Conservation (phyloP, 2,888 invertebrate species). For the Euclidia mi region DNA sequence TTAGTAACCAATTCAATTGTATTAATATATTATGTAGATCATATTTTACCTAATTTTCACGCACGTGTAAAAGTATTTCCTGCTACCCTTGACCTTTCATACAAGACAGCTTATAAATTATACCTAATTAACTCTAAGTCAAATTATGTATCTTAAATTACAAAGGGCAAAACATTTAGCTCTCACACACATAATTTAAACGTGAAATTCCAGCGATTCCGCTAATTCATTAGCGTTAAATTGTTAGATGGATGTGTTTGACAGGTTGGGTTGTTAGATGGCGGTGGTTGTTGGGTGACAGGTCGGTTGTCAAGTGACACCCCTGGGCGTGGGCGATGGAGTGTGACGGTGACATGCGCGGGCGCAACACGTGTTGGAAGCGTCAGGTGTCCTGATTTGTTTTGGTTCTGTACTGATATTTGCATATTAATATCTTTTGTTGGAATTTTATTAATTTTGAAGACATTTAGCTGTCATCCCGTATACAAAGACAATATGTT, state of each 20-base stretch:
- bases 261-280: slow-evolving; percentile 75
- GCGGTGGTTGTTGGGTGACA: slow-evolving; percentile 66
- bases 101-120: no score
- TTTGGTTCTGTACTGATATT: slow-evolving; percentile 13
- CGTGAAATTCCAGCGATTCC: slow-evolving; percentile 63
- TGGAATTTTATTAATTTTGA: neutral
- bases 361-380: slow-evolving; percentile 47
- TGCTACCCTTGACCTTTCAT: neutral
- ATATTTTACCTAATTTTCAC: no score
- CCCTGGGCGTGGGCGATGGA: slow-evolving; percentile 54
- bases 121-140: neutral
- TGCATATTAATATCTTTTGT: neutral
- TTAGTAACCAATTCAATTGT: no score
- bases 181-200: neutral
- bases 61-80: no score
- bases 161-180: neutral
- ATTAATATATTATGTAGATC: no score
- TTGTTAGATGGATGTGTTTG: slow-evolving; percentile 62
- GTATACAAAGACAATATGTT: no score
- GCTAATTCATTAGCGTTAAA: slow-evolving; percentile 84
- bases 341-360: slow-evolving; percentile 53
- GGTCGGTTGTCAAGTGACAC: slow-evolving; percentile 65
- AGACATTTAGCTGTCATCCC: no score
- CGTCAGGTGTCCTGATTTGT: slow-evolving; percentile 39
- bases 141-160: neutral